phyloP scores from a whole-genome alignment of 2,888 invertebrate genomes.

The Lepas anatifera region DNA sequence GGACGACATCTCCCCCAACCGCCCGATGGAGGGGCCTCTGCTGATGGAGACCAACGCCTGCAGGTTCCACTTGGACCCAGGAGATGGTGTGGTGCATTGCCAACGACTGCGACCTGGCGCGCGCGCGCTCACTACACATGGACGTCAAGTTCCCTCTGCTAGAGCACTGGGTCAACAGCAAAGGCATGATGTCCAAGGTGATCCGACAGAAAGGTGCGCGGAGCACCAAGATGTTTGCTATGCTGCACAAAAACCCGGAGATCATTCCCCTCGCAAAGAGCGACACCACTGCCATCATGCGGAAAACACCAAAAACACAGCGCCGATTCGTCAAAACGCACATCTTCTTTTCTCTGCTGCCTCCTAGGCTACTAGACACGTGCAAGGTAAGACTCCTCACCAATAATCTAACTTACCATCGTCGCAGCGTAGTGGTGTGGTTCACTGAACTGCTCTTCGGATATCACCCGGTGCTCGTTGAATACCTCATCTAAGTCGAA shows the following conservation, averaged over 20 bases:
- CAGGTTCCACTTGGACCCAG: slow-evolving; percentile 24
- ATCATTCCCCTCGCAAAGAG: neutral
- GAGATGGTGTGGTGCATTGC: slow-evolving; percentile 23
- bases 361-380: neutral
- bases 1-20: too few relatives aligned
- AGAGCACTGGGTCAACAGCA: slow-evolving; percentile 6
- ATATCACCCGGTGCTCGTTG: too few relatives aligned
- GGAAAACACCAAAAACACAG: neutral
- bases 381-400: slow-evolving; percentile 4
- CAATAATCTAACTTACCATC: too few relatives aligned
- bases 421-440: too few relatives aligned
- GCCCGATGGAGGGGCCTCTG: too few relatives aligned
- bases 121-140: slow-evolving; percentile 3
- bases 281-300: neutral
- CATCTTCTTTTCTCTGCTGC: slow-evolving; percentile 7
- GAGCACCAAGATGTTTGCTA: neutral
- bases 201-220: neutral
- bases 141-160: slow-evolving; percentile 9
- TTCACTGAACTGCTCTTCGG: too few relatives aligned
- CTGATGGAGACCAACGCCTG: neutral
- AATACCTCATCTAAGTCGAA: too few relatives aligned
- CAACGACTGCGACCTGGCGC: slow-evolving; percentile 13
- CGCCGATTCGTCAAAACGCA: neutral
- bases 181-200: slow-evolving; percentile 1
- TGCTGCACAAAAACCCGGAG: neutral